Conservation (phyloP, 2,113 vertebrate genomes). For the Thermophis baileyi region DNA sequence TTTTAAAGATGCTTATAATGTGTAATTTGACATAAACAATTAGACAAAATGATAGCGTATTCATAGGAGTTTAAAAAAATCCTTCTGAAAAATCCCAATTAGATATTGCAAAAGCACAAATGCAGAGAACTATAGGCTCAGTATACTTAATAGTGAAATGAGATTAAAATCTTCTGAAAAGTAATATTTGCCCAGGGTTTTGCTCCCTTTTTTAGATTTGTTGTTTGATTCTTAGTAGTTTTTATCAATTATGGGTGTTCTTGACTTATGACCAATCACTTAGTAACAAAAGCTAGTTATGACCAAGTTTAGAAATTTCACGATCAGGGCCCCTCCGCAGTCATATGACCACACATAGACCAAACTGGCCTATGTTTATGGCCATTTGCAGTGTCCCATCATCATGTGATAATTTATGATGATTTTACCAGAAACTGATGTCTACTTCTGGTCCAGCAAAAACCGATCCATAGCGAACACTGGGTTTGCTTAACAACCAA, state of each 20-base stretch:
- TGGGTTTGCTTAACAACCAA: neutral
- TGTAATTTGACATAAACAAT: constrained; percentile 47
- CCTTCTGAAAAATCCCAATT: constrained; percentile 41
- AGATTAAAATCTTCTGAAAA: neutral
- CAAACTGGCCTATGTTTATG: neutral
- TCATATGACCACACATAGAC: neutral
- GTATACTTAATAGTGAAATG: neutral
- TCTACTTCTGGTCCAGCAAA: neutral
- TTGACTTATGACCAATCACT: neutral
- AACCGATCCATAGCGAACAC: neutral
- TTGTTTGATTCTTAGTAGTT: neutral
- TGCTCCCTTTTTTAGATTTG: neutral
- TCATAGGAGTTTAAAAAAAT: constrained; percentile 4
- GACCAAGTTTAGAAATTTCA: neutral
- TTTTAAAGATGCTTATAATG: constrained; percentile 47
- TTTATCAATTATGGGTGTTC: neutral
- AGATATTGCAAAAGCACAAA: constrained; percentile 39
- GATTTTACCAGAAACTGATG: neutral
- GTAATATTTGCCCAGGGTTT: neutral
- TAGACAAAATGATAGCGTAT: constrained; percentile 49
- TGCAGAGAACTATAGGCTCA: neutral
- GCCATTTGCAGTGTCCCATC: neutral
- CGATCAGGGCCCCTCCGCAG: neutral
- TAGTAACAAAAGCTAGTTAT: neutral
- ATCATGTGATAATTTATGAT: neutral